phyloP scores from a whole-genome alignment of 2,113 vertebrate genomes.

The Geococcyx californianus region DNA sequence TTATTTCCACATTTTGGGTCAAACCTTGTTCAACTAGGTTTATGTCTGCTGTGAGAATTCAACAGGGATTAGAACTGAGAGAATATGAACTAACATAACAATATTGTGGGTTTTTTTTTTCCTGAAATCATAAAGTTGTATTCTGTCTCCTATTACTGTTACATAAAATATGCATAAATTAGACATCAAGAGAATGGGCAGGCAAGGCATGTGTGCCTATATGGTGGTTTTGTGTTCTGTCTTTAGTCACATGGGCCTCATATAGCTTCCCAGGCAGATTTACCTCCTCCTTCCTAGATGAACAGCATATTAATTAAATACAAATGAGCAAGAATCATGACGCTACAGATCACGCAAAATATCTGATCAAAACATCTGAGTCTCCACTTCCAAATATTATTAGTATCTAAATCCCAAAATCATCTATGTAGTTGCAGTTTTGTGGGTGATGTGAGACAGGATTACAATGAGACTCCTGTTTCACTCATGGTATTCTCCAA shows the following conservation, averaged over 20 bases:
- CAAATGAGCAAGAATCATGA: not conserved
- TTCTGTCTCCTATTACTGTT: not conserved
- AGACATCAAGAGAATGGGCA: not conserved
- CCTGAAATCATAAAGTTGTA: not conserved
- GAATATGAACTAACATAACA: not conserved
- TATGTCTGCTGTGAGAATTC: not conserved
- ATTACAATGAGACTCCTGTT: not conserved
- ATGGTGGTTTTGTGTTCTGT: not conserved
- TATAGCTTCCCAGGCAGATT: not conserved
- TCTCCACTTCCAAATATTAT: not conserved
- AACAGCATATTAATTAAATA: not conserved
- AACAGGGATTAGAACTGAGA: not conserved
- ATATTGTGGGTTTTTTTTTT: not conserved
- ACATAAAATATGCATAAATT: not conserved
- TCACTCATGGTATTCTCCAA: not conserved
- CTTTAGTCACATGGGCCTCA: not conserved
- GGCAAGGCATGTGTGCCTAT: not conserved
- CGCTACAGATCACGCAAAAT: not conserved
- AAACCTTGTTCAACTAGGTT: not conserved
- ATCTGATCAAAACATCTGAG: not conserved
- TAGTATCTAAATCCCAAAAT: not conserved
- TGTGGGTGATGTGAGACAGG: not conserved
- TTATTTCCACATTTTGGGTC: conserved; percentile 11
- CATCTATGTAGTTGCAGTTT: not conserved
- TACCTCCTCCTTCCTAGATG: not conserved